Percentiles rank a stretch among this genome's conserved stretches.
phyloP scores from a whole-genome alignment of 1,140 invertebrate genomes.

The Cydia fagiglandana region DNA sequence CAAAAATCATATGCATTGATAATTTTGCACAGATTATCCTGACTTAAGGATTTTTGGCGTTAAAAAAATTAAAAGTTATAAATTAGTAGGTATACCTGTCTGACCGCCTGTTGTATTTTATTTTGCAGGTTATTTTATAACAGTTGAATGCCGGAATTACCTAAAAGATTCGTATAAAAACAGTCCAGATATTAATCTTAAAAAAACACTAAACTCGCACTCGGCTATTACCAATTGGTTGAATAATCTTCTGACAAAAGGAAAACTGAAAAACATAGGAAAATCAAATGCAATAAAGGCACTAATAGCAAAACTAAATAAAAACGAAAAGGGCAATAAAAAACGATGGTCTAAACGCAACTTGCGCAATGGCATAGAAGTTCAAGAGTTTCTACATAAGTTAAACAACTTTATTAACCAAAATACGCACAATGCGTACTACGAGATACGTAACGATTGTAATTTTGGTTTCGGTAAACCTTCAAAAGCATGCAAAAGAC shows the following conservation, averaged over 20 bases:
- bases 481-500: neutral
- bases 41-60: no score
- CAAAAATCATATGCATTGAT: no score
- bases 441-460: neutral
- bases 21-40: no score
- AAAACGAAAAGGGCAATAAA: neutral
- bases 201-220: neutral
- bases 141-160: neutral
- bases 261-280: neutral
- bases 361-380: neutral
- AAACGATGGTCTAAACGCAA: neutral
- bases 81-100: no score
- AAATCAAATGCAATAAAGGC: neutral
- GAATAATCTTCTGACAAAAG: neutral
- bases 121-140: neutral
- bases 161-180: neutral
- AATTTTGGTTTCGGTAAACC: neutral
- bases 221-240: neutral
- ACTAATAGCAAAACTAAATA: neutral
- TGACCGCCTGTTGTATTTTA: neutral
- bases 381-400: neutral
- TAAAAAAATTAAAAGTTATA: no score
- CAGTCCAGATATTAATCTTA: neutral
- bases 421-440: neutral
- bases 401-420: neutral